phyloP scores from a whole-genome alignment of 1,140 invertebrate genomes.

The Schlechtendalia chinensis region DNA sequence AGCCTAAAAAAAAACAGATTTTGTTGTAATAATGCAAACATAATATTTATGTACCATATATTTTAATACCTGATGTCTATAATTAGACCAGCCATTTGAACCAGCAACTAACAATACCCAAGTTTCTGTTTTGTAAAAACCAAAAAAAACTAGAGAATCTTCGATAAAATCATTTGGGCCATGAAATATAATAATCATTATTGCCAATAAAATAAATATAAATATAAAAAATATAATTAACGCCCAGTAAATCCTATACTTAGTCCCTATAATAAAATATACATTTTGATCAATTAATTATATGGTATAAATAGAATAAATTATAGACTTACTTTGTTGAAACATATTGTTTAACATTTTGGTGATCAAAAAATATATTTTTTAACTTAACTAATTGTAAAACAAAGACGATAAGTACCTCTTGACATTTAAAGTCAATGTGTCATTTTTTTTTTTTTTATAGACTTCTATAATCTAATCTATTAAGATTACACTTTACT shows the following conservation, averaged over 20 bases:
- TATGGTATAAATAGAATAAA: background rate
- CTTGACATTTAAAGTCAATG: too few relatives aligned
- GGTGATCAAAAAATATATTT: too few relatives aligned
- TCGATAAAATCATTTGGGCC: constrained; percentile 1
- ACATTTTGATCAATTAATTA: background rate
- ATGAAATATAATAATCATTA: background rate
- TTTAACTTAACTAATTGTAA: background rate
- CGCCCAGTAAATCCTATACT: background rate
- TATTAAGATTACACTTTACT: too few relatives aligned
- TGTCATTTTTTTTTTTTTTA: too few relatives aligned
- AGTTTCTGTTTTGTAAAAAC: background rate
- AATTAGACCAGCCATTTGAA: constrained; percentile 63
- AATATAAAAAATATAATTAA: background rate
- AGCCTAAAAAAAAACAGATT: constrained; percentile 57
- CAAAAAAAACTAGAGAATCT: background rate
- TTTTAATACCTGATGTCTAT: constrained; percentile 62
- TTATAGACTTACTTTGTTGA: background rate
- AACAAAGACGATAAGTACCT: background rate
- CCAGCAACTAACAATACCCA: constrained; percentile 66
- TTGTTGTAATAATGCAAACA: background rate
- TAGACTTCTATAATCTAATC: too few relatives aligned
- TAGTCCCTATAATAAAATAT: background rate
- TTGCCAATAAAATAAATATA: background rate
- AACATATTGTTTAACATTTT: background rate
- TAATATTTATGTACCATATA: background rate